Evolutionary conservation across 2,888 invertebrate genomes (phyloP).

Genomic region (Catocala sponsa): DNA sequence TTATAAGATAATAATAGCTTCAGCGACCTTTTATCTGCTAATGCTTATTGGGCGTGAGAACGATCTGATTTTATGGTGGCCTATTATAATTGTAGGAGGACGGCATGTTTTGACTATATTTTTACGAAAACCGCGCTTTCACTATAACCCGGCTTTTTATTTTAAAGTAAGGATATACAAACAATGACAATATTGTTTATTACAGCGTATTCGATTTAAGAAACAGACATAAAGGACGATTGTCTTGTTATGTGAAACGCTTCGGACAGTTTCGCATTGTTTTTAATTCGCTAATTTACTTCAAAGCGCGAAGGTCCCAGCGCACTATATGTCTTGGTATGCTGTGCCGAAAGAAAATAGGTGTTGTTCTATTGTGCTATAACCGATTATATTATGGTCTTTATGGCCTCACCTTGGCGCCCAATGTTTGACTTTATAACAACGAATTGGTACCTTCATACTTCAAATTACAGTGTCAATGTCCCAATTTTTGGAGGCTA

Average conservation of each 20-base stretch:
- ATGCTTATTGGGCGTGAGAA: constrained; percentile 46
- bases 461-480: constrained; percentile 27
- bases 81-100: background rate
- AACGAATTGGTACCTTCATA: constrained; percentile 25
- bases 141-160: constrained; percentile 30
- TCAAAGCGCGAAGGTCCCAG: constrained; percentile 51
- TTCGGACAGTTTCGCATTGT: constrained; percentile 63
- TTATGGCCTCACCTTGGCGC: constrained; percentile 23
- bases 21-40: constrained; percentile 72
- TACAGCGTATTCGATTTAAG: constrained; percentile 56
- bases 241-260: constrained; percentile 65
- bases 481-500: constrained; percentile 28
- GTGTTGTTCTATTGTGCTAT: constrained; percentile 52
- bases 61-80: constrained; percentile 11
- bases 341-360: constrained; percentile 41
- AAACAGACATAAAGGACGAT: constrained; percentile 56
- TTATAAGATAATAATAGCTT: constrained; percentile 64
- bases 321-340: constrained; percentile 31
- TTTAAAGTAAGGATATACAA: constrained; percentile 48
- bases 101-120: too few relatives aligned
- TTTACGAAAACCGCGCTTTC: constrained; percentile 33
- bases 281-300: constrained; percentile 54
- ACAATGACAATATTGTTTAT: constrained; percentile 62
- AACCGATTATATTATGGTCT: constrained; percentile 43
- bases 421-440: constrained; percentile 29